These are phyloP conservation scores for Heliothis subflexa DNA, from an alignment of 1,140 invertebrate genomes.

Conservation along the genomic window DNA sequence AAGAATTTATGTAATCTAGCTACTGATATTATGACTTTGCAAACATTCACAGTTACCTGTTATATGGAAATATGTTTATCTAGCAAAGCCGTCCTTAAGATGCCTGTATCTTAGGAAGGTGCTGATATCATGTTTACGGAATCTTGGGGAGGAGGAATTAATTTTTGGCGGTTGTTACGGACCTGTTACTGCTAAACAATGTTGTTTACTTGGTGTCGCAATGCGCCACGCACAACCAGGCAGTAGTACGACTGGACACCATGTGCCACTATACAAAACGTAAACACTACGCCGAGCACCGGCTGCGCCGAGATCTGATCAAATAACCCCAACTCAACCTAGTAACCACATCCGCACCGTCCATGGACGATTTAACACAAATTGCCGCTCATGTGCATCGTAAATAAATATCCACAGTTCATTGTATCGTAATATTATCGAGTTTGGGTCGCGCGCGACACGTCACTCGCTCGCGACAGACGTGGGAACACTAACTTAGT, in stretches of 20 bases:
- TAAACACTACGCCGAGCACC: conserved; percentile 63
- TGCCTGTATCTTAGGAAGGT: background rate
- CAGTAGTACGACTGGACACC: conserved; percentile 52
- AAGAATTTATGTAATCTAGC: conserved; percentile 11
- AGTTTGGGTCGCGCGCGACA: conserved; percentile 58
- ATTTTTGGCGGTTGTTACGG: conserved; percentile 5
- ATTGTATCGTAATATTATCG: conserved; percentile 65
- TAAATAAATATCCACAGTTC: conserved; percentile 63
- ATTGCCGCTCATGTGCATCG: conserved; percentile 60
- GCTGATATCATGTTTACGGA: background rate
- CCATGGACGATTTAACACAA: conserved; percentile 54
- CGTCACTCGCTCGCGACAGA: conserved; percentile 70
- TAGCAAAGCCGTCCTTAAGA: conserved; percentile 16
- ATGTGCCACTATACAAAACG: conserved; percentile 64
- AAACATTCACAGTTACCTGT: conserved; percentile 23
- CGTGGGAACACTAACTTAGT: conserved; percentile 76
- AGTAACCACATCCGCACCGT: conserved; percentile 48
- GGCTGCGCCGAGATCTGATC: conserved; percentile 58
- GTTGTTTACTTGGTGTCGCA: conserved; percentile 65
- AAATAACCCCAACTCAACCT: conserved; percentile 46
- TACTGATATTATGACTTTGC: conserved; percentile 11
- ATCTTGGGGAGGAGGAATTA: background rate
- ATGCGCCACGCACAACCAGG: conserved; percentile 52
- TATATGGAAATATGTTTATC: conserved; percentile 19
- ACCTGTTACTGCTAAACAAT: conserved; percentile 29